A percentile compares a stretch with the other conserved stretches of the same genome.
Evolutionary conservation across 2,888 invertebrate species (phyloP).

Genomic region (Nomada fabriciana): DNA sequence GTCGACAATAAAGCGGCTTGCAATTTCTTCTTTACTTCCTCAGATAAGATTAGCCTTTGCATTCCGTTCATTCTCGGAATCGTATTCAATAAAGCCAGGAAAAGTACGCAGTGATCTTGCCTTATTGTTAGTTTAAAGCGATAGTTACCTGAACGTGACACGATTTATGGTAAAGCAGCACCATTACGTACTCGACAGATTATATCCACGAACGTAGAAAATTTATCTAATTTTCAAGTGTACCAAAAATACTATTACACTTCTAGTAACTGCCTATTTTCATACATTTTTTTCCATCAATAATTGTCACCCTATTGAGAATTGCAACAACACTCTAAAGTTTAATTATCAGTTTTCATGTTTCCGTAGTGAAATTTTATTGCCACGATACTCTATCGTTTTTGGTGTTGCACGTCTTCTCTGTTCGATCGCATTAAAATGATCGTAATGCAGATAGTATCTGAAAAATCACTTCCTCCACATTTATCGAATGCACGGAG

Average conservation of each 20-base stretch:
- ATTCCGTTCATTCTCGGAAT: slow-evolving; percentile 22
- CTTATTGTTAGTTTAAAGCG: neutral
- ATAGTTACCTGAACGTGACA: slow-evolving; percentile 13
- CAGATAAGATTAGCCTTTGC: slow-evolving; percentile 33
- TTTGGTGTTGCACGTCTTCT: too few species aligned
- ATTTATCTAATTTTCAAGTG: too few species aligned
- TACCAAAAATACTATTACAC: too few species aligned
- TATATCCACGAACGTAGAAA: slow-evolving; percentile 1
- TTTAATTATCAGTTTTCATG: too few species aligned
- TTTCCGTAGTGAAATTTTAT: too few species aligned
- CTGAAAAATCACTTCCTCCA: neutral
- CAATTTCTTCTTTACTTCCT: slow-evolving; percentile 33
- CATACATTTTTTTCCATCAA: too few species aligned
- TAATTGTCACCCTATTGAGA: too few species aligned
- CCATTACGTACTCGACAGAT: slow-evolving; percentile 18
- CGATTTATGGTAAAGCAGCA: slow-evolving; percentile 12
- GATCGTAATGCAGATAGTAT: too few species aligned
- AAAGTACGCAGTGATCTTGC: neutral
- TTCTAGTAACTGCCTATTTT: too few species aligned
- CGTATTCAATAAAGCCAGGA: slow-evolving; percentile 12
- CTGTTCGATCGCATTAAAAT: too few species aligned
- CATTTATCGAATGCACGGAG: neutral
- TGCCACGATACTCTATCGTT: too few species aligned
- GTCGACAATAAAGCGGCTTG: slow-evolving; percentile 30
- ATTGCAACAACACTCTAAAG: too few species aligned